These are phyloP conservation scores for Corythoichthys intestinalis DNA, from an alignment of 2,113 vertebrate species.

Conservation along the genomic window DNA sequence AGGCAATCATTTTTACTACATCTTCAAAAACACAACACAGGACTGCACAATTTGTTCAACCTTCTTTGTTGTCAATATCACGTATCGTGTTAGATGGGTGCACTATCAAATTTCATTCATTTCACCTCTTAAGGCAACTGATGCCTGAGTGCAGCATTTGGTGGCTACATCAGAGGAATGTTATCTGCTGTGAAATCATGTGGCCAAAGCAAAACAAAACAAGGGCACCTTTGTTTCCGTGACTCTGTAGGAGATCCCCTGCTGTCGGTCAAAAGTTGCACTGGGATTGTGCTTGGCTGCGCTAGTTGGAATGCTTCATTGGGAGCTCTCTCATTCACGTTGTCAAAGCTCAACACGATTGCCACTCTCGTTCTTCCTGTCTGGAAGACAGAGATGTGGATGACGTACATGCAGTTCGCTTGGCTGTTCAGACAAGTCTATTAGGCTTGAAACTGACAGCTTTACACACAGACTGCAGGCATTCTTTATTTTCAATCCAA, in stretches of 20 bases:
- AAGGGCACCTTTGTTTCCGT: conserved; percentile 50
- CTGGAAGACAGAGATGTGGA: conserved; percentile 12
- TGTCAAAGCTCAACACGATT: conserved; percentile 9
- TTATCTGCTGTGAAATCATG: conserved; percentile 48
- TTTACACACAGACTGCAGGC: conserved; percentile 14
- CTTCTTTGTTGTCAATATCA: not conserved
- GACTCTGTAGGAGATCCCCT: conserved; percentile 47
- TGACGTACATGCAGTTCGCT: conserved; percentile 13
- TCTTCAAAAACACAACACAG: not conserved
- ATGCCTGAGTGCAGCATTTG: conserved; percentile 19
- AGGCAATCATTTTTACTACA: not conserved
- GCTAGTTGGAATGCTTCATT: conserved; percentile 8
- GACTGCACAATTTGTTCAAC: not conserved
- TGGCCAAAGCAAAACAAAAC: conserved; percentile 43
- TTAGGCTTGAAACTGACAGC: conserved; percentile 14
- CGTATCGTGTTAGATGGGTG: not conserved
- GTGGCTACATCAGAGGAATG: conserved; percentile 48
- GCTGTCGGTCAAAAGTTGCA: conserved; percentile 33
- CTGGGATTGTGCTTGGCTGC: not conserved
- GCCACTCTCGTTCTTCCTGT: conserved; percentile 9
- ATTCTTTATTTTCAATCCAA: conserved; percentile 9
- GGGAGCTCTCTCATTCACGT: conserved; percentile 2
- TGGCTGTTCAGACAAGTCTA: conserved; percentile 35
- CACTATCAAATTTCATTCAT: conserved; percentile 2
- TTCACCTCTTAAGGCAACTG: not conserved